Percentiles rank a stretch among this genome's conserved stretches.
Evolutionary conservation across 2,888 invertebrate genomes (phyloP).

Genomic region (Miltochrista miniata): DNA sequence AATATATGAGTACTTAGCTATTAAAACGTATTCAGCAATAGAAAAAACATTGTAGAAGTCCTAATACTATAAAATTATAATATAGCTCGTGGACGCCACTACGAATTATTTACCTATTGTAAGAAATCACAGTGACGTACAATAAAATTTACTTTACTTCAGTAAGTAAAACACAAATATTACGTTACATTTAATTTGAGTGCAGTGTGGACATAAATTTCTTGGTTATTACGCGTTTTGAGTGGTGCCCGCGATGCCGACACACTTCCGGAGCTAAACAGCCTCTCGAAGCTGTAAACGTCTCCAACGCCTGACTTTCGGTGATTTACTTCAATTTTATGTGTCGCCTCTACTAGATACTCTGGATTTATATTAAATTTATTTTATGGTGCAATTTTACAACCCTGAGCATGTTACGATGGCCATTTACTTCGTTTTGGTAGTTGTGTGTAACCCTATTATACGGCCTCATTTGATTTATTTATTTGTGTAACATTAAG

Average conservation of each 20-base stretch:
- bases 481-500: no score
- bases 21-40: no score
- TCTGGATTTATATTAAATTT: constrained; percentile 78
- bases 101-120: no score
- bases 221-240: constrained; percentile 54
- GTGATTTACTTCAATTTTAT: constrained; percentile 83
- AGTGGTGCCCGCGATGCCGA: constrained; percentile 59
- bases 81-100: no score
- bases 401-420: constrained; percentile 70
- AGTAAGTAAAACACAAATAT: no score
- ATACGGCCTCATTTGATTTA: constrained; percentile 26
- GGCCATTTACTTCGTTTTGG: constrained; percentile 55
- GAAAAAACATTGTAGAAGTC: no score
- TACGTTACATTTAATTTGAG: no score
- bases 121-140: no score
- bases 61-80: no score
- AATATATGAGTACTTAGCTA: no score
- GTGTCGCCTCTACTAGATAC: constrained; percentile 64
- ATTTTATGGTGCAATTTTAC: constrained; percentile 77
- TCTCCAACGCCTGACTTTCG: constrained; percentile 78
- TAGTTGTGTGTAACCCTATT: constrained; percentile 33
- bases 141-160: no score
- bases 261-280: constrained; percentile 60
- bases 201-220: constrained; percentile 51
- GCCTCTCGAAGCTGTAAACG: constrained; percentile 76